Percentiles rank a stretch among this genome's conserved stretches.
phyloP scores from a whole-genome alignment of 2,113 vertebrate species.

The Lipotes vexillifer region DNA sequence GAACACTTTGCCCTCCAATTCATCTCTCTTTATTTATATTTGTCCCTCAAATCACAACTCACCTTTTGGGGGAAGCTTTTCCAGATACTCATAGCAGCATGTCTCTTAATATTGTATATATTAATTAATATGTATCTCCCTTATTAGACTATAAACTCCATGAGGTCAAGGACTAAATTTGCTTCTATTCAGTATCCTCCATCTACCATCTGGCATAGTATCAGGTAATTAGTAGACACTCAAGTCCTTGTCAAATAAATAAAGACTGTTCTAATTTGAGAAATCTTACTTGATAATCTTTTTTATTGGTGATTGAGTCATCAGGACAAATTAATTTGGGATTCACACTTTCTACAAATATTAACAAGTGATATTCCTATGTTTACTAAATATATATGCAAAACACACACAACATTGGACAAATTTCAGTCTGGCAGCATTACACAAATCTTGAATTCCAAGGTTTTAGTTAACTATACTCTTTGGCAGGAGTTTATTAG shows the following conservation, averaged over 20 bases:
- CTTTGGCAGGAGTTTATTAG: not conserved
- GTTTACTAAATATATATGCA: not conserved
- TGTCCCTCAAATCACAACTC: not conserved
- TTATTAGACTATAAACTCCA: not conserved
- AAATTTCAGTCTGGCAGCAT: not conserved
- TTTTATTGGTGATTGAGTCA: not conserved
- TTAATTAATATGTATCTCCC: not conserved
- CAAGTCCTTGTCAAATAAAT: not conserved
- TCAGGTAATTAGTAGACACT: not conserved
- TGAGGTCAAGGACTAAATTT: not conserved
- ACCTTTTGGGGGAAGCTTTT: not conserved
- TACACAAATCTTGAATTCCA: not conserved
- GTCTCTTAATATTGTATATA: not conserved
- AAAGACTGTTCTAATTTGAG: not conserved
- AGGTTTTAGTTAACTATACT: not conserved
- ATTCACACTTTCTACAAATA: not conserved
- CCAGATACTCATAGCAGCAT: not conserved
- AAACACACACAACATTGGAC: not conserved
- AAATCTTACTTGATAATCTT: not conserved
- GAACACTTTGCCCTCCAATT: not conserved
- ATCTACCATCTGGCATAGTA: not conserved
- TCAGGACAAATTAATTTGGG: not conserved
- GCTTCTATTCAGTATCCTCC: not conserved
- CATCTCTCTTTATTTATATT: not conserved
- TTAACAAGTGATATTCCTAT: not conserved